Percentiles rank a stretch among this genome's conserved stretches.
phyloP scores from a whole-genome alignment of 2,888 invertebrate species.

The Electrophaes corylata region DNA sequence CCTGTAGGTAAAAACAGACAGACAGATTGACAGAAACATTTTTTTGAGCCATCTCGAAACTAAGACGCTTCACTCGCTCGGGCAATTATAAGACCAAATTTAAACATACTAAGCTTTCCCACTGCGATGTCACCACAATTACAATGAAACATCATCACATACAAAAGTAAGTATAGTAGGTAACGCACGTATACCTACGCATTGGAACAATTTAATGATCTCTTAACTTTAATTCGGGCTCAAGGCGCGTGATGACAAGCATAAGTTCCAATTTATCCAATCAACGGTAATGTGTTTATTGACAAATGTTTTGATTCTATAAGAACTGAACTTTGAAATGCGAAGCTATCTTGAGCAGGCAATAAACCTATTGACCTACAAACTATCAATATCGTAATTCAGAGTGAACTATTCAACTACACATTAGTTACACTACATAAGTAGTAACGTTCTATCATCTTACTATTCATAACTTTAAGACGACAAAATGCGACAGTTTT shows the following conservation, averaged over 20 bases:
- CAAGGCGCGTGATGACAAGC: not conserved
- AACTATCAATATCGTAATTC: conserved; percentile 23
- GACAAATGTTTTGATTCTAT: not conserved
- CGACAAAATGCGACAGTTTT: too few relatives aligned
- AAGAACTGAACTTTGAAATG: conserved; percentile 18
- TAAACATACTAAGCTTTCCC: conserved; percentile 47
- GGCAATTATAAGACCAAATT: too few relatives aligned
- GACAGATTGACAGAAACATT: too few relatives aligned
- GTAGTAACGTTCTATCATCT: not conserved
- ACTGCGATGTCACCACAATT: conserved; percentile 55
- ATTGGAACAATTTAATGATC: conserved; percentile 1
- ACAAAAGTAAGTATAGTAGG: too few relatives aligned
- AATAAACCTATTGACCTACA: conserved; percentile 41
- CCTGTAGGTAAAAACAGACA: too few relatives aligned
- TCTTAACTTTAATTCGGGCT: not conserved
- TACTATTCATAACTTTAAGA: too few relatives aligned
- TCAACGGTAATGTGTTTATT: not conserved
- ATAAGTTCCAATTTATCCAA: not conserved
- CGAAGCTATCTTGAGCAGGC: conserved; percentile 21
- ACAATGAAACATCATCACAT: not conserved
- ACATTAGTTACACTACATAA: conserved; percentile 12
- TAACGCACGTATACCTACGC: too few relatives aligned
- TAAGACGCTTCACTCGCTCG: too few relatives aligned
- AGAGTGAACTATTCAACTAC: conserved; percentile 15
- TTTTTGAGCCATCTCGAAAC: too few relatives aligned